These are phyloP conservation scores for Drosophila arawakana DNA, from an alignment of 1,140 invertebrate genomes.

Conservation along the genomic window DNA sequence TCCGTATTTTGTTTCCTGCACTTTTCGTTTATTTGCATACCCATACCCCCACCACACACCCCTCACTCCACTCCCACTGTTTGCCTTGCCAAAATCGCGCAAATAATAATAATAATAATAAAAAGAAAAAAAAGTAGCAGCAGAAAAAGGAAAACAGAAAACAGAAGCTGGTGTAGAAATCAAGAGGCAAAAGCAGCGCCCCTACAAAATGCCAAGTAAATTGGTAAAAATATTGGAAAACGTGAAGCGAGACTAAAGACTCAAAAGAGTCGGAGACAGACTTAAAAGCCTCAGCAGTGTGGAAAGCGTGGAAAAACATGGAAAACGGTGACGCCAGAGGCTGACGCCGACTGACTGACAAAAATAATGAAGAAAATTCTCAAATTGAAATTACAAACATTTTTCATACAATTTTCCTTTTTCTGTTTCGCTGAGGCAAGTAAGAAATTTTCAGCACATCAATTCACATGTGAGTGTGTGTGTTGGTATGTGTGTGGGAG, in stretches of 20 bases:
- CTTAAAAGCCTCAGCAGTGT: conserved; percentile 46
- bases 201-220: conserved; percentile 58
- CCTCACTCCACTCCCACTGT: neutral
- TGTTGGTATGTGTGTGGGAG: conserved; percentile 17
- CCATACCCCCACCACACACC: conserved; percentile 51
- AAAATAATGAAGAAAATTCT: conserved; percentile 77
- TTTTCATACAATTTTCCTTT: conserved; percentile 16
- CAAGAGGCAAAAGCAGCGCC: conserved; percentile 13
- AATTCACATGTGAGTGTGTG: conserved; percentile 6
- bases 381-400: conserved; percentile 80
- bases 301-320: conserved; percentile 17
- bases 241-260: conserved; percentile 40
- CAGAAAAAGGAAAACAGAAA: neutral
- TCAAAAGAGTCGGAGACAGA: conserved; percentile 15
- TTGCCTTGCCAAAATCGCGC: conserved; percentile 76
- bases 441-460: conserved; percentile 29
- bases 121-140: conserved; percentile 33
- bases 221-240: conserved; percentile 78
- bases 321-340: neutral
- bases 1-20: conserved; percentile 82
- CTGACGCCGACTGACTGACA: conserved; percentile 13
- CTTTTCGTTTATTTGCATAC: conserved; percentile 83
- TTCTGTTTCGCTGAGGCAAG: conserved; percentile 5
- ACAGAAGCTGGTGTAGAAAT: conserved; percentile 16
- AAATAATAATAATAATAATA: conserved; percentile 80